These are phyloP conservation scores for Nipponia nippon DNA, from an alignment of 2,113 vertebrate genomes.

Conservation along the genomic window DNA sequence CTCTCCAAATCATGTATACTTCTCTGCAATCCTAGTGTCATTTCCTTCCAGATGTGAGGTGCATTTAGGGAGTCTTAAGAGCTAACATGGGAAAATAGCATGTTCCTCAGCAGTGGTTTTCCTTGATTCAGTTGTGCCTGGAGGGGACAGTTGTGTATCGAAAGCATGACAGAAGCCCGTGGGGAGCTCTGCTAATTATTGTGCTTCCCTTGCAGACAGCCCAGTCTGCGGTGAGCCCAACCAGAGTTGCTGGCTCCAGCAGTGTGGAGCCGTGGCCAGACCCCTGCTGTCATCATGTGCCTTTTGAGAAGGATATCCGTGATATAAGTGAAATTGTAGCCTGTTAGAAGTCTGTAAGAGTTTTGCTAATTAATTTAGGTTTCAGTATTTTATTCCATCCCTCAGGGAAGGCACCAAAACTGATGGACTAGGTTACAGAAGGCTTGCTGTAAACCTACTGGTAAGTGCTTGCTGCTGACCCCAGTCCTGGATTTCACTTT, in stretches of 20 bases:
- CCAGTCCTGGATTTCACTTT: neutral
- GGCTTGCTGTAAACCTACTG: neutral
- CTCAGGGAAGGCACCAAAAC: neutral
- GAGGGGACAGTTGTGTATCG: neutral
- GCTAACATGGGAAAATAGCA: neutral
- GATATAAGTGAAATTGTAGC: neutral
- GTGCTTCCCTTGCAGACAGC: neutral
- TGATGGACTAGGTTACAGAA: neutral
- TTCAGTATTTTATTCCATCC: neutral
- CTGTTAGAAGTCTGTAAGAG: neutral
- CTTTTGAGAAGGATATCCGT: neutral
- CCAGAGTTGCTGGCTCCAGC: neutral
- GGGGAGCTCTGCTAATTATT: neutral
- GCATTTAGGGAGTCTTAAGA: neutral
- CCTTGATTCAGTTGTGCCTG: conserved; percentile 25
- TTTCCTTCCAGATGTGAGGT: conserved; percentile 39
- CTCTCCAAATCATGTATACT: neutral
- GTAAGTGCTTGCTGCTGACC: neutral
- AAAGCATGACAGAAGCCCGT: neutral
- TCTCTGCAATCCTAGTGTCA: neutral
- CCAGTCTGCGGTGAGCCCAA: neutral
- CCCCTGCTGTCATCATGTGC: neutral
- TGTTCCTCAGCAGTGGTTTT: neutral
- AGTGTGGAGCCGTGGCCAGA: fast-evolving
- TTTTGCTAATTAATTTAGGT: neutral